Evolutionary conservation across 2,888 invertebrate species (phyloP), one percentile per base, ranked within the genome.

Genomic region (Phyllotreta striolata): DNA sequence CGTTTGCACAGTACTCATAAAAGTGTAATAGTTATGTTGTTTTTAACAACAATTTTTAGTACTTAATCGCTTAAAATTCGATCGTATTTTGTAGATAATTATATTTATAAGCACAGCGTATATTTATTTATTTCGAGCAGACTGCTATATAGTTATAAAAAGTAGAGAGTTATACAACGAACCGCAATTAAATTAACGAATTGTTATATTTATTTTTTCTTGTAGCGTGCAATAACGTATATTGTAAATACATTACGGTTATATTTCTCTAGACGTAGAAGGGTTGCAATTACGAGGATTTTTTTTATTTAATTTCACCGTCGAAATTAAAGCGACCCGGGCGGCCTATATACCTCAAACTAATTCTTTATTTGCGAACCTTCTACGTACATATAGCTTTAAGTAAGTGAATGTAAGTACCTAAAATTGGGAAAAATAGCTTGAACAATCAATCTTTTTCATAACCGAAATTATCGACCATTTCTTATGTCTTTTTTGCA

Each of bases 371-470:
- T 24, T 24, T 24, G 24, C 24, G 4, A 24, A 24, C 24, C 24
- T 4, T 24, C 24, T 24, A 24, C 24, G 24, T 24, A 24, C 1
- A 52, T 52, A 52, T 52, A 60, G 60, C 43, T 52, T 52, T 60
- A 60, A 59, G 59, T 52, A 43, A 40, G 34, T 52, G 38, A 24
- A 55, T 55, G 55, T 39, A 52, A 52, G 52, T 51, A 58, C 60
- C 52, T 56, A 56, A 24, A 24, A 56, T 55, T 24, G 56, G 37
- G 37, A 56, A 55, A 60, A 60, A 60, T 60, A 60, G 60, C 60
- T 60, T 60, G 60, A 60, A 60, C 60, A 60, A 60, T 60, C 60
- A 60, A 35, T 60, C 52, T 35, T 52, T 60, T 44, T 52, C 41
- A 56, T 56, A 56, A 56, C 56, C 56, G 37, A 56, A 56, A 56